phyloP scores from a whole-genome alignment of 2,797 vertebrate genomes.

The Neosilurus hyrtlii region DNA sequence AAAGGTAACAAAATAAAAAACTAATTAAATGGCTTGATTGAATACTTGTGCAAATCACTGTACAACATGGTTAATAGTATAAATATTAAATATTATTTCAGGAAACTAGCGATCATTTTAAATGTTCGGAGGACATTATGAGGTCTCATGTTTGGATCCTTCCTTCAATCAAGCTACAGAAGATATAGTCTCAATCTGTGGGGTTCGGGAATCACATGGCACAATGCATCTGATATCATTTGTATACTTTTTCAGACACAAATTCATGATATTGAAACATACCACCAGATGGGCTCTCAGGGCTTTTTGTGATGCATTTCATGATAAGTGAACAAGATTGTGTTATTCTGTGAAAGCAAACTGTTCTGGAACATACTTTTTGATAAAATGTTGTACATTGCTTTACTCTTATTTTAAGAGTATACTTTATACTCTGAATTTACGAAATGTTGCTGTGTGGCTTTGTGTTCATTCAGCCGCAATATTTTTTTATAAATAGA shows the following conservation, averaged over 20 bases:
- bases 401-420: too few species aligned
- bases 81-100: neutral
- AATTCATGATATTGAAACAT: neutral
- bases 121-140: neutral
- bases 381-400: neutral
- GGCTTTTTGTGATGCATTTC: neutral
- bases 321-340: neutral
- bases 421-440: too few species aligned
- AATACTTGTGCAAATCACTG: too few species aligned
- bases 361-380: neutral
- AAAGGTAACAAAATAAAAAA: too few species aligned
- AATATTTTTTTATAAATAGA: too few species aligned
- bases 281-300: neutral
- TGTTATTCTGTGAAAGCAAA: neutral
- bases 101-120: neutral
- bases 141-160: neutral
- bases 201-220: neutral
- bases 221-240: neutral
- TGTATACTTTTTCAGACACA: neutral
- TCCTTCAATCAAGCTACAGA: neutral
- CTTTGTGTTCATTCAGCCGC: too few species aligned
- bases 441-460: too few species aligned
- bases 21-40: too few species aligned
- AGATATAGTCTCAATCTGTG: neutral
- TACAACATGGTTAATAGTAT: neutral